These are phyloP conservation scores for Matsumyia berberina DNA, from an alignment of 2,888 invertebrate species.

Conservation along the genomic window DNA sequence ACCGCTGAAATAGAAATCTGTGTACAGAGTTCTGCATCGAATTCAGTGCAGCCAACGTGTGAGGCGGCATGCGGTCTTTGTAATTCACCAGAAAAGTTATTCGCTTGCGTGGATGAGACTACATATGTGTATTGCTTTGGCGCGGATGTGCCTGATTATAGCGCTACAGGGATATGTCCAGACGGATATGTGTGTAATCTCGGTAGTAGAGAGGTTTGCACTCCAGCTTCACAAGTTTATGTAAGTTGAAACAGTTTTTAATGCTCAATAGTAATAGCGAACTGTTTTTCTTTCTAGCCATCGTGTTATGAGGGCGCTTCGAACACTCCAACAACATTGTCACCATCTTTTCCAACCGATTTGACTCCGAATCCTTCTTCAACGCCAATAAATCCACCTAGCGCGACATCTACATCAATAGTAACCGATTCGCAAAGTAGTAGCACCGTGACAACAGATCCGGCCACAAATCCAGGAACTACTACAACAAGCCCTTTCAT, in stretches of 20 bases:
- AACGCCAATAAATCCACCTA: neutral
- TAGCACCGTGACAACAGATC: neutral
- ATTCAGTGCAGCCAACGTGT: slow-evolving; percentile 71
- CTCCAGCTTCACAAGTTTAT: slow-evolving; percentile 22
- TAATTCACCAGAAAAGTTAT: slow-evolving; percentile 37
- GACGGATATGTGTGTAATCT: slow-evolving; percentile 75
- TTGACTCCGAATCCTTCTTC: slow-evolving; percentile 2
- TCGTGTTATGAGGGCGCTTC: slow-evolving; percentile 40
- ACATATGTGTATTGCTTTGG: slow-evolving; percentile 77
- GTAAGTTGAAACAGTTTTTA: slow-evolving; percentile 46
- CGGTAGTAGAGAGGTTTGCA: slow-evolving; percentile 69
- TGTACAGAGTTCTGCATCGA: slow-evolving; percentile 6
- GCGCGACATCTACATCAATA: neutral
- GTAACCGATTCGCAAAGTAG: neutral
- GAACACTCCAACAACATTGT: slow-evolving; percentile 1
- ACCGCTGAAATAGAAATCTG: slow-evolving; percentile 74
- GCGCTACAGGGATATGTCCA: slow-evolving; percentile 67
- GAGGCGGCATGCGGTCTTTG: slow-evolving; percentile 73
- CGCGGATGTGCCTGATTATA: slow-evolving; percentile 26
- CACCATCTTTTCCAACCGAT: neutral
- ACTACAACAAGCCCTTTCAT: neutral
- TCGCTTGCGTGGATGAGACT: slow-evolving; percentile 76
- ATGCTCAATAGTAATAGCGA: neutral
- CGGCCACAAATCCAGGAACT: neutral
- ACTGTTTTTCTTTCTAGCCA: slow-evolving; percentile 20